Evolutionary conservation across 53 echinoderm and acorn worm species (phyloP).

Genomic region (Antedon mediterranea): DNA sequence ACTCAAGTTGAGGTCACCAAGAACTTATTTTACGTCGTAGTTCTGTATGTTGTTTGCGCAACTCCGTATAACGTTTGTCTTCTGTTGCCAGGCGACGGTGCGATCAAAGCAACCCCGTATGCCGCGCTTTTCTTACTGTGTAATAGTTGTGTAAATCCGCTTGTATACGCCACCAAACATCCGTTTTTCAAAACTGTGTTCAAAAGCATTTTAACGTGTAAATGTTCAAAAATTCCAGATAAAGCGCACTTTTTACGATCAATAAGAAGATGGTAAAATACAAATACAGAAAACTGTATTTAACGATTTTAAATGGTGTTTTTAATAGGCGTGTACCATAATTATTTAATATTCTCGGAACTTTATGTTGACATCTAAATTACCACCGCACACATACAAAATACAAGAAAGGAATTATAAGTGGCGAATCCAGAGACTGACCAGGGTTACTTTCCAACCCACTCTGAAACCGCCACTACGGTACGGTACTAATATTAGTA

Average conservation of each 20-base stretch:
- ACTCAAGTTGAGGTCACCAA: slow-evolving; percentile 57
- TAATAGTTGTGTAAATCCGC: slow-evolving; percentile 69
- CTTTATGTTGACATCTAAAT: too few relatives aligned
- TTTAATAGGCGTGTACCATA: too few relatives aligned
- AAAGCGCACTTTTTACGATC: slow-evolving; percentile 54
- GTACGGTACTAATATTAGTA: too few relatives aligned
- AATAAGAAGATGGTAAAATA: background rate
- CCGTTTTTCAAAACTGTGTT: slow-evolving; percentile 82
- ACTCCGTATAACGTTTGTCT: slow-evolving; percentile 42
- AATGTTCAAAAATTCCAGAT: slow-evolving; percentile 51
- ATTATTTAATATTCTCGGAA: too few relatives aligned
- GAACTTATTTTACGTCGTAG: slow-evolving; percentile 82
- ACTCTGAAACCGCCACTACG: too few relatives aligned
- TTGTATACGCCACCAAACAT: slow-evolving; percentile 86
- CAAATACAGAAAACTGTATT: too few relatives aligned
- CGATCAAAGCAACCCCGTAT: slow-evolving; percentile 56
- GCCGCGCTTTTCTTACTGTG: slow-evolving; percentile 58
- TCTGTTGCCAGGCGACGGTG: slow-evolving; percentile 37
- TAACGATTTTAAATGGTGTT: too few relatives aligned
- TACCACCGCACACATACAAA: too few relatives aligned
- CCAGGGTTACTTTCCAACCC: too few relatives aligned
- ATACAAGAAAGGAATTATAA: too few relatives aligned
- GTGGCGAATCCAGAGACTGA: too few relatives aligned
- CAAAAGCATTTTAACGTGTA: slow-evolving; percentile 34
- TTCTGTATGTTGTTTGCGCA: slow-evolving; percentile 65